These are phyloP conservation scores for Barypeithes pellucidus DNA, from an alignment of 2,888 invertebrate genomes.

Conservation along the genomic window DNA sequence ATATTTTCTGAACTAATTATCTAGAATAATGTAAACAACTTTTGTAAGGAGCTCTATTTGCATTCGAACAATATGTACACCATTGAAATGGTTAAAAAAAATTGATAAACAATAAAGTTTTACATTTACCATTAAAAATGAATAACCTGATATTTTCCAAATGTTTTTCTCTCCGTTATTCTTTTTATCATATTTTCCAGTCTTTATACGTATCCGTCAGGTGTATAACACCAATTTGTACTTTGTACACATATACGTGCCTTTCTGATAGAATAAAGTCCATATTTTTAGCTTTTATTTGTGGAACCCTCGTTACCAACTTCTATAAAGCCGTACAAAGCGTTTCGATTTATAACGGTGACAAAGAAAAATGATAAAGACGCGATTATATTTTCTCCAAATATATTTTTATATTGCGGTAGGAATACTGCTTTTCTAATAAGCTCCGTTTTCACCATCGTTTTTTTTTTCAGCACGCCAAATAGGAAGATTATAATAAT, in stretches of 20 bases:
- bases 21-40: neutral
- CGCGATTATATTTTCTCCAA: neutral
- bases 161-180: neutral
- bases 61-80: neutral
- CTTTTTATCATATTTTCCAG: neutral
- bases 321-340: constrained; percentile 17
- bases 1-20: too few species aligned
- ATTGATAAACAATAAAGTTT: neutral
- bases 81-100: neutral
- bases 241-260: constrained; percentile 22
- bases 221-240: constrained; percentile 1
- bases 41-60: too few species aligned
- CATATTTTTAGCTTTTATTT: constrained; percentile 20
- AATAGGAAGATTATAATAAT: too few species aligned
- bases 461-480: too few species aligned
- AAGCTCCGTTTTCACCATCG: too few species aligned
- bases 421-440: neutral
- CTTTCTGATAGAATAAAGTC: constrained; percentile 11
- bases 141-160: neutral
- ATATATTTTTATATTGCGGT: neutral
- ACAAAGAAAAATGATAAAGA: constrained; percentile 15
- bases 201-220: constrained; percentile 2
- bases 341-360: neutral
- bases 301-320: constrained; percentile 12
- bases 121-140: neutral